Conservation (phyloP, 2,797 vertebrate species). For the Dicrostonyx torquatus region DNA sequence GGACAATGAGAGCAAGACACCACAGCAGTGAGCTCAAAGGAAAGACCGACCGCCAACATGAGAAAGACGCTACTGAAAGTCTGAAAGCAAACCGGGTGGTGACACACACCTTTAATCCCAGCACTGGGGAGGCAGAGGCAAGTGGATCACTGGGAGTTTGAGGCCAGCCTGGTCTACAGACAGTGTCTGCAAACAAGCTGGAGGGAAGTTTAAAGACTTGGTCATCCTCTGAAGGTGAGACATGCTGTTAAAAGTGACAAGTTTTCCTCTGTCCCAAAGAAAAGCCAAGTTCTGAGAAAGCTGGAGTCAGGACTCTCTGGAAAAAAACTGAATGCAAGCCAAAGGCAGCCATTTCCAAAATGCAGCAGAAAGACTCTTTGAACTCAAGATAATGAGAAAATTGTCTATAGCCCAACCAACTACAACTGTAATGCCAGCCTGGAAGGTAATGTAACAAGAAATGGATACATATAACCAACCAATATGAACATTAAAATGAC, state of each 20-base stretch:
- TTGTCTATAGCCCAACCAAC: neutral
- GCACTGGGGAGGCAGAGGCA: neutral
- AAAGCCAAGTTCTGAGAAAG: neutral
- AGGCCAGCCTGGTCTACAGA: neutral
- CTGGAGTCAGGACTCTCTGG: neutral
- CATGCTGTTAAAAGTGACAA: neutral
- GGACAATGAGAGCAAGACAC: neutral
- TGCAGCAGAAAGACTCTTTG: neutral
- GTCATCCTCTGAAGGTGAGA: neutral
- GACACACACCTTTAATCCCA: neutral
- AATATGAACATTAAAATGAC: neutral
- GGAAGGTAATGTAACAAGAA: neutral
- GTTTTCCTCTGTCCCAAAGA: neutral
- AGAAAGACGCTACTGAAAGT: neutral
- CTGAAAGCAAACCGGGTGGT: neutral
- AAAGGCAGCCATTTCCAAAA: neutral
- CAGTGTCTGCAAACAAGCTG: neutral
- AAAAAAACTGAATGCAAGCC: neutral
- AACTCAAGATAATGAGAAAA: neutral
- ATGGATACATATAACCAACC: neutral
- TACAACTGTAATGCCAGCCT: neutral
- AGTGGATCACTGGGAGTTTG: neutral
- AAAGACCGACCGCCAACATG: fast-evolving
- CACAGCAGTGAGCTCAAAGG: fast-evolving
- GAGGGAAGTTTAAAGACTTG: neutral